Evolutionary conservation across 2,797 vertebrate species (phyloP).

Genomic region (Harpagifer antarcticus): DNA sequence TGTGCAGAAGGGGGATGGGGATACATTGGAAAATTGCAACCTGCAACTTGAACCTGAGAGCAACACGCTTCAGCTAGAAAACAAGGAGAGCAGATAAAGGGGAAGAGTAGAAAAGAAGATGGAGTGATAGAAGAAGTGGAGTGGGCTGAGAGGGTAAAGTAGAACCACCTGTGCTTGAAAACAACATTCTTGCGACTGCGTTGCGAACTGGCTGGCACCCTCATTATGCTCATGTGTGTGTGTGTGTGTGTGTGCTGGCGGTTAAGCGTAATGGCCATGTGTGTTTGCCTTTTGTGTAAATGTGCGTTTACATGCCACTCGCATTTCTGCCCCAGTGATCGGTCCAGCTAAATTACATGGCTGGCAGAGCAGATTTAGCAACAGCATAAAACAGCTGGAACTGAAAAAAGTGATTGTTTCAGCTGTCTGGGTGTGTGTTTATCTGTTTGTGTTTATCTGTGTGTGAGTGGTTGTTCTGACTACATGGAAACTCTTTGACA

Average conservation of each 20-base stretch:
- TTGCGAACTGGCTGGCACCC: conserved; percentile 43
- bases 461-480: conserved; percentile 36
- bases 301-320: conserved; percentile 48
- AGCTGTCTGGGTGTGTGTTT: conserved; percentile 59
- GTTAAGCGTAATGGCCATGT: conserved; percentile 55
- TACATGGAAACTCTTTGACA: conserved; percentile 48
- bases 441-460: conserved; percentile 40
- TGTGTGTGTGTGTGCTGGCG: conserved; percentile 42
- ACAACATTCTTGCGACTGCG: conserved; percentile 62
- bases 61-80: conserved; percentile 4
- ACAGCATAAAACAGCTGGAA: conserved; percentile 75
- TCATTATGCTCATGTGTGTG: conserved; percentile 50
- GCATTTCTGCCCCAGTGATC: conserved; percentile 29
- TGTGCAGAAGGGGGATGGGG: conserved; percentile 57
- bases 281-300: conserved; percentile 26
- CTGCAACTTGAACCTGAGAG: conserved; percentile 80
- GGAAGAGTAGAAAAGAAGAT: conserved; percentile 29
- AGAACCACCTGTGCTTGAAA: conserved; percentile 70
- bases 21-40: conserved; percentile 66
- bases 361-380: conserved; percentile 69
- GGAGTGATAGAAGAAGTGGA: conserved; percentile 32
- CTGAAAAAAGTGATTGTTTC: conserved; percentile 60
- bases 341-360: conserved; percentile 68
- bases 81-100: conserved; percentile 19
- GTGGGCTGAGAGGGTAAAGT: conserved; percentile 41